Evolutionary conservation across 2,797 vertebrate genomes (phyloP).

Genomic region (Pantherophis alleghaniensis): DNA sequence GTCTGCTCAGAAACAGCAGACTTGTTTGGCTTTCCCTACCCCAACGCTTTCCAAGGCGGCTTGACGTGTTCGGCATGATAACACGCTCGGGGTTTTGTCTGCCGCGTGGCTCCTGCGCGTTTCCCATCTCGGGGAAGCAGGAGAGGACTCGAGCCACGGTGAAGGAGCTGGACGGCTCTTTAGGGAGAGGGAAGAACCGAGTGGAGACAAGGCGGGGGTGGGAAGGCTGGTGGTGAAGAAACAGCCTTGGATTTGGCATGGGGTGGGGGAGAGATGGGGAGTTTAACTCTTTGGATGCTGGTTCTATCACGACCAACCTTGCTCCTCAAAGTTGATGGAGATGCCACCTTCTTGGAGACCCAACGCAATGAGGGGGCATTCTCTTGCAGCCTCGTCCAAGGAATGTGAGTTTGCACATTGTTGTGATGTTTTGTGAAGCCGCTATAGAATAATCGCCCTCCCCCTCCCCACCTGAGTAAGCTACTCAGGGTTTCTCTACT

Average conservation of each 20-base stretch:
- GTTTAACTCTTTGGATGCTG: not conserved
- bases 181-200: not conserved
- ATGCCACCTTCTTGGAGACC: not conserved
- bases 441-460: not conserved
- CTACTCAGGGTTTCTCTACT: not conserved
- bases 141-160: not conserved
- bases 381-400: not conserved
- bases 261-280: not conserved
- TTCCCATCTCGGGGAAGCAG: not conserved
- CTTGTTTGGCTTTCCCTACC: slow-evolving; percentile 28
- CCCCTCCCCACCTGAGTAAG: not conserved
- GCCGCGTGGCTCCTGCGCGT: not conserved
- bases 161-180: not conserved
- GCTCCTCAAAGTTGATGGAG: not conserved
- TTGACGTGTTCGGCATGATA: accelerated
- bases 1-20: slow-evolving; percentile 30
- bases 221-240: not conserved
- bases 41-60: slow-evolving; percentile 8
- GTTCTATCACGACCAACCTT: not conserved
- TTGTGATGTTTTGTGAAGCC: not conserved
- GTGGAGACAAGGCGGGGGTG: not conserved
- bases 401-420: not conserved
- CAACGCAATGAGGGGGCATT: not conserved
- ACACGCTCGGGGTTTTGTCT: not conserved
- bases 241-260: not conserved